Evolutionary conservation across 2,888 invertebrate species (phyloP).

Genomic region (Caprella mutica): DNA sequence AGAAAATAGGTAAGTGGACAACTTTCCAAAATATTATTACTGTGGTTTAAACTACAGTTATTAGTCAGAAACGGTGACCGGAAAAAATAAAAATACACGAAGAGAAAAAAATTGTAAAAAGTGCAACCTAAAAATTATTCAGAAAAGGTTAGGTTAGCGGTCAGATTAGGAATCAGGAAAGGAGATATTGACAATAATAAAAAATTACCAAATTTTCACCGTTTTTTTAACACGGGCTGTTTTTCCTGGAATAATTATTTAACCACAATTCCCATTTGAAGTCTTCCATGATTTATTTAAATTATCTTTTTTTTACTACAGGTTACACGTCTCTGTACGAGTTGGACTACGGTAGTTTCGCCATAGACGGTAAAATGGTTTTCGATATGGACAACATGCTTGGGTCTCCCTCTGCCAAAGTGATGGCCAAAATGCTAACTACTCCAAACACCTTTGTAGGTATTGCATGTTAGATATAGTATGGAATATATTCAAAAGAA

Average conservation of each 20-base stretch:
- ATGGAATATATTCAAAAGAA: neutral
- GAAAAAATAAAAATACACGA: neutral
- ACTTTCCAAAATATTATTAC: too few relatives aligned
- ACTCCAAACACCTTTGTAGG: neutral
- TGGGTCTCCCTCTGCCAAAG: constrained; percentile 33
- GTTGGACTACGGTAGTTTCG: constrained; percentile 29
- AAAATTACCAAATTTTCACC: too few relatives aligned
- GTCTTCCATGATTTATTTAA: too few relatives aligned
- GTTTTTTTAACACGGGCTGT: too few relatives aligned
- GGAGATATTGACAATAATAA: too few relatives aligned
- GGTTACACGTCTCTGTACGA: constrained; percentile 25
- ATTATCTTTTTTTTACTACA: neutral
- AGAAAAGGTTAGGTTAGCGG: too few relatives aligned
- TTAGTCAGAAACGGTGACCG: neutral
- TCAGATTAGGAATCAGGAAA: too few relatives aligned
- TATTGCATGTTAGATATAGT: neutral
- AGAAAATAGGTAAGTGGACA: constrained; percentile 1
- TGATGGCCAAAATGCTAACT: constrained; percentile 23
- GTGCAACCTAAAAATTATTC: too few relatives aligned
- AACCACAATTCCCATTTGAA: too few relatives aligned
- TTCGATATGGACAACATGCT: constrained; percentile 33
- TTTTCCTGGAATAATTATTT: too few relatives aligned
- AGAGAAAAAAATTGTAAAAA: too few relatives aligned
- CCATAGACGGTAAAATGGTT: constrained; percentile 25
- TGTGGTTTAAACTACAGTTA: neutral